Percentiles rank a stretch among this genome's conserved stretches.
These are phyloP conservation scores for Drosophila ogumai DNA, from an alignment of 1,140 invertebrate genomes.

Conservation along the genomic window DNA sequence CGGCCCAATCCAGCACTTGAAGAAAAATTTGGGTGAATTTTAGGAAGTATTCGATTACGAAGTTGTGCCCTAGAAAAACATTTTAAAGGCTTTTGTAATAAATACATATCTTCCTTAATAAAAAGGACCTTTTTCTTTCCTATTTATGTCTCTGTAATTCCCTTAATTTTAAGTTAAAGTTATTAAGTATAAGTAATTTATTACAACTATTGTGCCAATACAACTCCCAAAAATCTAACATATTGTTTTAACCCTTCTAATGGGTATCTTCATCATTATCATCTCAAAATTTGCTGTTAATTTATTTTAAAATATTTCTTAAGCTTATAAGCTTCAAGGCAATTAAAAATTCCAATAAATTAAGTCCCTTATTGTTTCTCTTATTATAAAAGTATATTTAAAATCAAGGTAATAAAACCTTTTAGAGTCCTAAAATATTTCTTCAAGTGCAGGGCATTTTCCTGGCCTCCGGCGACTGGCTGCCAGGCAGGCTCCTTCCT, in stretches of 20 bases:
- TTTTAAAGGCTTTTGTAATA: neutral
- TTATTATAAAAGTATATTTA: neutral
- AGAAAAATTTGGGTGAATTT: neutral
- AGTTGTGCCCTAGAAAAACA: neutral
- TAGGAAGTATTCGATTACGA: neutral
- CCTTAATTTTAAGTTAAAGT: no score
- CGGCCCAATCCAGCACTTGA: neutral
- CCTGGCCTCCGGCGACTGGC: conserved; percentile 42
- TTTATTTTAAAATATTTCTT: neutral
- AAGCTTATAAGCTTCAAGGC: neutral
- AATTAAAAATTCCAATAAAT: neutral
- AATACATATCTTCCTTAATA: neutral
- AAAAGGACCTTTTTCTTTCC: no score
- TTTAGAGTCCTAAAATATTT: neutral
- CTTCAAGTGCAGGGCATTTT: conserved; percentile 29
- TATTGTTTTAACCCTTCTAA: neutral
- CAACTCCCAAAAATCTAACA: no score
- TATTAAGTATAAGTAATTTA: no score
- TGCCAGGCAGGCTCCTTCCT: conserved; percentile 62
- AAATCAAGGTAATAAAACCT: neutral
- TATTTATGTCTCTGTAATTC: no score
- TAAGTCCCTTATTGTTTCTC: neutral
- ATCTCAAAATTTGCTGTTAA: neutral
- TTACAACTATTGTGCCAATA: no score
- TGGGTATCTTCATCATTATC: neutral